Evolutionary conservation across 1,140 invertebrate genomes (phyloP).

Genomic region (Drosophila nasuta): DNA sequence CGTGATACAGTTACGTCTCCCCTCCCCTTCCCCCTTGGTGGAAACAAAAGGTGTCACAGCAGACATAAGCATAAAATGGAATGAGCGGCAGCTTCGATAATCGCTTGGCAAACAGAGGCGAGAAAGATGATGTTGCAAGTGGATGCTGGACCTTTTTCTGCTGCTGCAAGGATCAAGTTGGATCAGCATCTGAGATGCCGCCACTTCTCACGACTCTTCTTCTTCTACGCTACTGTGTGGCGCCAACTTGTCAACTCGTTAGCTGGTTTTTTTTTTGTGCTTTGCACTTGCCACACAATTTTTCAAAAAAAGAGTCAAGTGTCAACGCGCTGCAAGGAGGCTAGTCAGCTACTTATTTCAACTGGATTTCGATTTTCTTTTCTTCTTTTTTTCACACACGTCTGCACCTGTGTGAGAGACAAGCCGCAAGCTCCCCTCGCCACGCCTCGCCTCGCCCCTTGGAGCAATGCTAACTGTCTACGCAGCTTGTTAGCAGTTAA

Average conservation of each 20-base stretch:
- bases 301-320: constrained; percentile 22
- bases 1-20: background rate
- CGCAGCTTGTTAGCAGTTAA: constrained; percentile 79
- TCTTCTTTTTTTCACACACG: constrained; percentile 26
- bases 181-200: constrained; percentile 38
- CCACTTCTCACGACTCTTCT: constrained; percentile 61
- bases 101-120: constrained; percentile 21
- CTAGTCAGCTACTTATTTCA: background rate
- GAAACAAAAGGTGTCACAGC: background rate
- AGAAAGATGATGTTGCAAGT: background rate
- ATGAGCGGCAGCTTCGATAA: constrained; percentile 13
- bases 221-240: background rate
- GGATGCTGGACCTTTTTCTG: constrained; percentile 16
- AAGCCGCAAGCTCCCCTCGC: background rate
- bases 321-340: constrained; percentile 31
- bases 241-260: constrained; percentile 49
- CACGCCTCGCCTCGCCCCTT: background rate
- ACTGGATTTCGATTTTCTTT: constrained; percentile 29
- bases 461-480: constrained; percentile 11
- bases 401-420: constrained; percentile 8
- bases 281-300: constrained; percentile 17
- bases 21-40: no score
- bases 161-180: constrained; percentile 43
- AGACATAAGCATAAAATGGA: background rate
- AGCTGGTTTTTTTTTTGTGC: constrained; percentile 19